These are phyloP conservation scores for Nemotelus pantherinus DNA, from an alignment of 2,888 invertebrate species.

Conservation along the genomic window DNA sequence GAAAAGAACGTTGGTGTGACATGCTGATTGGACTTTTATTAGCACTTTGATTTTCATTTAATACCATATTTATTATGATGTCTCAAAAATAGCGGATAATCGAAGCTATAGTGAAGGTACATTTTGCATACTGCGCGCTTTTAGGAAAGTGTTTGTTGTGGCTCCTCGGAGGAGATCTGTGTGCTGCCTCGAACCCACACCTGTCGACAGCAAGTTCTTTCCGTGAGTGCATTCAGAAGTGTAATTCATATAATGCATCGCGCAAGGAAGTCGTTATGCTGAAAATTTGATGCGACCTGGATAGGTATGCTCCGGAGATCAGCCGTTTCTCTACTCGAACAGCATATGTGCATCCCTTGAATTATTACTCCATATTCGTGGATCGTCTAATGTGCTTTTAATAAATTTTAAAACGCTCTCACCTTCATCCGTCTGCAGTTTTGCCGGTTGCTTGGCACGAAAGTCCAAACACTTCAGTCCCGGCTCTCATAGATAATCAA, in stretches of 20 bases:
- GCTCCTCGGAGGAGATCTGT: not conserved
- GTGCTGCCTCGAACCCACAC: not conserved
- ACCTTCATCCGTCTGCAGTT: not conserved
- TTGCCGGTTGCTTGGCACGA: not conserved
- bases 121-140: too few species aligned
- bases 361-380: conserved; percentile 11
- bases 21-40: not conserved
- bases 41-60: too few species aligned
- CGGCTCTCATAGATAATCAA: conserved; percentile 22
- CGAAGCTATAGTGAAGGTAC: too few species aligned
- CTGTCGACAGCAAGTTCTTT: conserved; percentile 13
- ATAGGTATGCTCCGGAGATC: not conserved
- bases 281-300: conserved; percentile 19
- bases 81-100: too few species aligned
- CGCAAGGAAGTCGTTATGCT: conserved; percentile 6
- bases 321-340: not conserved
- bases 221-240: not conserved
- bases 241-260: conserved; percentile 10
- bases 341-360: not conserved
- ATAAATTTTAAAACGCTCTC: conserved; percentile 42
- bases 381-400: conserved; percentile 29
- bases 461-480: not conserved
- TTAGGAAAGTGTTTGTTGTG: not conserved
- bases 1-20: not conserved
- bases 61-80: too few species aligned